These are phyloP conservation scores for Ormyrus pomaceus DNA, from an alignment of 2,888 invertebrate genomes.

Conservation along the genomic window DNA sequence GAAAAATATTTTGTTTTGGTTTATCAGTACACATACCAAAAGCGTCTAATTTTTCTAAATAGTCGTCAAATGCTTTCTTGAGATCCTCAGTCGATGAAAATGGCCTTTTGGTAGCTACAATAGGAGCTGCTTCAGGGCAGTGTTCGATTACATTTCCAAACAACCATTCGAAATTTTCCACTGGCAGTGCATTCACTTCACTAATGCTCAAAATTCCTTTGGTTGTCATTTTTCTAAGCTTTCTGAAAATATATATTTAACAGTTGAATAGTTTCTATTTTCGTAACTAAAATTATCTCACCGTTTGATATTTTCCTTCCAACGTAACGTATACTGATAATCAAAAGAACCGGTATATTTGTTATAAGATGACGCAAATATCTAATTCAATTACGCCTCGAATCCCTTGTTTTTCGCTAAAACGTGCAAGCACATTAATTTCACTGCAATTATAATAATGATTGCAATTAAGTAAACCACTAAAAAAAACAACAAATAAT, in stretches of 20 bases:
- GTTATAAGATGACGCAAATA: not conserved
- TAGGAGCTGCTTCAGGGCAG: slow-evolving; percentile 77
- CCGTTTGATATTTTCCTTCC: too few species aligned
- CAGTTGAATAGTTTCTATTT: too few species aligned
- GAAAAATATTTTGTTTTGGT: too few species aligned
- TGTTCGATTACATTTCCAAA: slow-evolving; percentile 82
- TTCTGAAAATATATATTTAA: not conserved
- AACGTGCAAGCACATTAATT: too few species aligned
- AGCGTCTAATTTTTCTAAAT: slow-evolving; percentile 77
- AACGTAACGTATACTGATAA: too few species aligned
- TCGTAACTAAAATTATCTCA: too few species aligned
- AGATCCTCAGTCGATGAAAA: slow-evolving; percentile 77
- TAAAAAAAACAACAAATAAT: too few species aligned
- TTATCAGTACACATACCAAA: slow-evolving; percentile 73
- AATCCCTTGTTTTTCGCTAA: too few species aligned
- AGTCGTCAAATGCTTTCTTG: slow-evolving; percentile 77
- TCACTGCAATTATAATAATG: too few species aligned
- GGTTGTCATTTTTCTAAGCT: slow-evolving; percentile 55
- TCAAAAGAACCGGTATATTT: not conserved
- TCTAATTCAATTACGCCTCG: too few species aligned
- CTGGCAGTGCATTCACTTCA: slow-evolving; percentile 78
- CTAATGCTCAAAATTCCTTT: slow-evolving; percentile 72
- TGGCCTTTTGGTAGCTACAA: slow-evolving; percentile 77
- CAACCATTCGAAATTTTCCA: slow-evolving; percentile 78
- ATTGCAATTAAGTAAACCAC: too few species aligned